These are phyloP conservation scores for Arctia plantaginis DNA, from an alignment of 2,888 invertebrate genomes.

Conservation along the genomic window DNA sequence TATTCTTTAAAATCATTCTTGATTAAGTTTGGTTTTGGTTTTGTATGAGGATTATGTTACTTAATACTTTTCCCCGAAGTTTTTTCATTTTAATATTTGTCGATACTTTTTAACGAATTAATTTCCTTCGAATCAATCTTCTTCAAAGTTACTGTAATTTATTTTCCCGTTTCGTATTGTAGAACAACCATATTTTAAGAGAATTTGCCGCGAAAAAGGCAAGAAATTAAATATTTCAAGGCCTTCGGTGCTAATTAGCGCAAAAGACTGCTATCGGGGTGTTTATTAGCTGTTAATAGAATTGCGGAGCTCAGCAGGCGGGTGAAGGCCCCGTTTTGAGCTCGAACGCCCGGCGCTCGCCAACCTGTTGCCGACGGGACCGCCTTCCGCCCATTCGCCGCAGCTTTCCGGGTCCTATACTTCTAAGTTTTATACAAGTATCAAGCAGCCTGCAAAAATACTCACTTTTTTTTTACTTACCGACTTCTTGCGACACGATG, in stretches of 20 bases:
- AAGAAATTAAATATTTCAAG: conserved; percentile 73
- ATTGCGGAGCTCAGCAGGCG: conserved; percentile 71
- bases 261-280: conserved; percentile 68
- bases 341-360: conserved; percentile 61
- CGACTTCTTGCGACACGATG: conserved; percentile 22
- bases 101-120: neutral
- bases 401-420: conserved; percentile 47
- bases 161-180: conserved; percentile 57
- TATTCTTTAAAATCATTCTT: neutral
- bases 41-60: neutral
- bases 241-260: conserved; percentile 72
- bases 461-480: conserved; percentile 35
- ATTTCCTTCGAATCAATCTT: neutral
- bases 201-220: conserved; percentile 59
- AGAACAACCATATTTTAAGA: conserved; percentile 61
- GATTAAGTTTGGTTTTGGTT: neutral
- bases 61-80: neutral
- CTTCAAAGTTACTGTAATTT: conserved; percentile 40
- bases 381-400: conserved; percentile 84
- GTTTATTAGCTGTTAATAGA: conserved; percentile 80
- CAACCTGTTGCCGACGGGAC: conserved; percentile 85
- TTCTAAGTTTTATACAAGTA: conserved; percentile 32
- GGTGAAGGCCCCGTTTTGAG: conserved; percentile 55
- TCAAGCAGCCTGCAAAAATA: conserved; percentile 40
- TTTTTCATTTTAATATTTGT: neutral